Evolutionary conservation across 53 echinoderm and acorn worm species (phyloP), one percentile per base, ranked within the genome.

Genomic region (Echinometra lucunter): DNA sequence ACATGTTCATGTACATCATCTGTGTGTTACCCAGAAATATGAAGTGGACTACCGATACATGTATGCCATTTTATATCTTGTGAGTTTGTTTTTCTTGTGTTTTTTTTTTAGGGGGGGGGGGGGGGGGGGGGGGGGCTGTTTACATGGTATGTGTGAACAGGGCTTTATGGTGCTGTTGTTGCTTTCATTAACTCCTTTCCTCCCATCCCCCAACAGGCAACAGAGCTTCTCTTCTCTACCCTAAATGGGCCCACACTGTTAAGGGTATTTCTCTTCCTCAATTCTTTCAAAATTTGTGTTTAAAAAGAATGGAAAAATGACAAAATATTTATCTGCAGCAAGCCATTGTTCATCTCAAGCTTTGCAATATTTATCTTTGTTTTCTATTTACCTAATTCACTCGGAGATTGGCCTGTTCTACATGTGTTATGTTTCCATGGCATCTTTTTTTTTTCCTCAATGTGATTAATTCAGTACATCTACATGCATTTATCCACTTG

Each of bases 171-270:
- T 85, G 85, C n/a, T 7, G 2, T 47, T 49, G 49, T 23, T 47
- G 47, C 28, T n/a, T 25, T 49, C 1, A 45, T 47, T 85, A 45
- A 45, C 28, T 30, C 49, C 85, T 30, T 45, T 70, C 63, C 44
- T 91, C 91, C 63, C n/a, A n/a, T n/a, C n/a, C 49, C 69, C 66
- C 45, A 56, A 66, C 95, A 97, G 97, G 97, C 70, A 97, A 97
- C 95, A 95, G 93, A 83, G 96, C 95, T n/a, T 55, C 82, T 83
- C 89, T 91, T 44, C 91, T 96, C 82, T 97, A 92, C 89, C 97
- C 97, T 66, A 95, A 97, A 66, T 95, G 95, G 87, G 97, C 97
- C 34, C 89, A 89, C 37, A 95, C 97, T 60, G 89, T 80, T 28
- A 89, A 97, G 96, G 97, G 97, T 97, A 97, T 92, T 81, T 81